Evolutionary conservation across 2,113 vertebrate genomes (phyloP).

Genomic region (Ammodytes marinus): DNA sequence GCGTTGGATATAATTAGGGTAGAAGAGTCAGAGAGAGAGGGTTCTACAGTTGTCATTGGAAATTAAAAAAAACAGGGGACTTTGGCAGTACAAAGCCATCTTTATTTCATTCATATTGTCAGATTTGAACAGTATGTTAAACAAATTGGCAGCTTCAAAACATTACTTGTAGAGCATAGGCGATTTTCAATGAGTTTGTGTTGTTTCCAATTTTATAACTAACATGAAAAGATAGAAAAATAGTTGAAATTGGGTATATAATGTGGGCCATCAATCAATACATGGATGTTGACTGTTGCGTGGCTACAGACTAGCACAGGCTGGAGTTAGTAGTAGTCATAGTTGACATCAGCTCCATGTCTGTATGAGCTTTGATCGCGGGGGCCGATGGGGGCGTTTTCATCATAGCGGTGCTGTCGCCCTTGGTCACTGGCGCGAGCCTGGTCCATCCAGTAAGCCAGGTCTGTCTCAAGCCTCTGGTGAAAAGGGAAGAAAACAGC

Average conservation of each 20-base stretch:
- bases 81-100: not conserved
- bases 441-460: slow-evolving; percentile 92
- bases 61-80: not conserved
- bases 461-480: slow-evolving; percentile 94
- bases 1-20: slow-evolving; percentile 23
- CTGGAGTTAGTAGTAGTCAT: slow-evolving; percentile 90
- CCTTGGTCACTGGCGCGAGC: slow-evolving; percentile 86
- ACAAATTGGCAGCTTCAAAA: slow-evolving; percentile 1
- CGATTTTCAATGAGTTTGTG: not conserved
- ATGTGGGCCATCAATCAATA: not conserved
- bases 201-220: not conserved
- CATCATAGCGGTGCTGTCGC: slow-evolving; percentile 93
- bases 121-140: not conserved
- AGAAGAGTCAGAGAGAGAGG: not conserved
- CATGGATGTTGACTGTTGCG: not conserved
- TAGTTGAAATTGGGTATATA: not conserved
- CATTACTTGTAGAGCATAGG: not conserved
- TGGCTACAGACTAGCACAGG: not conserved
- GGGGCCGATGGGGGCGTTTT: slow-evolving; percentile 90
- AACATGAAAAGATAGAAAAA: not conserved
- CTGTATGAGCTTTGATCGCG: slow-evolving; percentile 83
- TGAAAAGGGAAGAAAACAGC: slow-evolving; percentile 12
- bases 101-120: slow-evolving; percentile 52
- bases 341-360: slow-evolving; percentile 92
- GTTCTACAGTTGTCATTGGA: not conserved